Conservation (phyloP, 2,113 vertebrate genomes). For the Acanthochromis polyacanthus region DNA sequence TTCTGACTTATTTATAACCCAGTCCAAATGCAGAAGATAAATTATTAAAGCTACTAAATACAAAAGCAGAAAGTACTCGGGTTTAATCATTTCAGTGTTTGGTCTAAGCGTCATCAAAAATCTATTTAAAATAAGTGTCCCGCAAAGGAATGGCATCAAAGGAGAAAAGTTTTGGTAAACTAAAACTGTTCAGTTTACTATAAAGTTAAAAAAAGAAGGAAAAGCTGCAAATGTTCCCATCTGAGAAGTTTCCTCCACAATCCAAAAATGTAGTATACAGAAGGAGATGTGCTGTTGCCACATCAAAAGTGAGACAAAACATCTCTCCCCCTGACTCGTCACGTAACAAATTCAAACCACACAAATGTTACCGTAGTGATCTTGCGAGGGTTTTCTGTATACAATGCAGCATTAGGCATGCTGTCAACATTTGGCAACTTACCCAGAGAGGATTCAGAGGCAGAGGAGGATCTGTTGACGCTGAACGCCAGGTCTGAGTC, state of each 20-base stretch:
- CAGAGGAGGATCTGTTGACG: slow-evolving; percentile 95
- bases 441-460: slow-evolving; percentile 98
- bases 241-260: background rate
- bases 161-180: no score
- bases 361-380: background rate
- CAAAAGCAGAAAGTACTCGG: background rate
- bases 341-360: background rate
- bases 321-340: background rate
- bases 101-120: background rate
- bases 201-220: background rate
- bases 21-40: background rate
- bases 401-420: slow-evolving; percentile 2
- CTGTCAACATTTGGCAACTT: slow-evolving; percentile 66
- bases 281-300: background rate
- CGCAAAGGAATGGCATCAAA: background rate
- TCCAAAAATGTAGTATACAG: background rate
- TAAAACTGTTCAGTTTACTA: background rate
- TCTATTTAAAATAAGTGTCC: background rate
- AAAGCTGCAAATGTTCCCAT: background rate
- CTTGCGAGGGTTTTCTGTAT: slow-evolving; percentile 3
- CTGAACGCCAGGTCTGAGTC: slow-evolving; percentile 97
- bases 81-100: background rate
- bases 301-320: background rate
- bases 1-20: no score
- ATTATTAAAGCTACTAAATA: no score